Percentiles rank a stretch among this genome's conserved stretches.
Evolutionary conservation across 2,888 invertebrate species (phyloP).

Genomic region (Andrena chrysosceles): DNA sequence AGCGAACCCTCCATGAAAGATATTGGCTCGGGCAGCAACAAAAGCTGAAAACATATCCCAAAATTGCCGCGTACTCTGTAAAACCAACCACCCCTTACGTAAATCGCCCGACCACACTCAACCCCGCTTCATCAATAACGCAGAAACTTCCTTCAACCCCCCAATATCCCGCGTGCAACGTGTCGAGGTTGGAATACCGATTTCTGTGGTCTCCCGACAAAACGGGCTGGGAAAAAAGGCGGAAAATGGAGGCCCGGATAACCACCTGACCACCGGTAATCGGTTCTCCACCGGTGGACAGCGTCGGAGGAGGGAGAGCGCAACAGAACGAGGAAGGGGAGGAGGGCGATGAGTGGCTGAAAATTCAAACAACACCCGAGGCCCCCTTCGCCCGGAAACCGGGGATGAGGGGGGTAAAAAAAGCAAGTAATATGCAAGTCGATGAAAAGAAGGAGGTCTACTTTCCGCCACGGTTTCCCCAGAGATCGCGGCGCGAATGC

Average conservation of each 20-base stretch:
- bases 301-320: background rate
- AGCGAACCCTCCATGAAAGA: background rate
- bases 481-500: slow-evolving; percentile 27
- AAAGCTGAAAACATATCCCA: background rate
- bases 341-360: background rate
- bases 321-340: background rate
- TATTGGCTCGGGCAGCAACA: background rate
- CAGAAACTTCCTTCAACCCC: background rate
- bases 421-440: slow-evolving; percentile 12
- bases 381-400: background rate
- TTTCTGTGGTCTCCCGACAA: slow-evolving; percentile 11
- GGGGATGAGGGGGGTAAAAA: background rate
- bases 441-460: slow-evolving; percentile 33
- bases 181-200: slow-evolving; percentile 4
- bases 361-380: slow-evolving; percentile 42
- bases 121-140: background rate
- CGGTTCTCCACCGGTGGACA: slow-evolving; percentile 1
- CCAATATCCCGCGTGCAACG: background rate
- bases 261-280: background rate
- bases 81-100: background rate
- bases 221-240: background rate
- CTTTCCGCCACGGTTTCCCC: slow-evolving; percentile 12
- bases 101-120: background rate
- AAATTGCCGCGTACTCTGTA: background rate
- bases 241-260: background rate